Base-by-base conservation (phyloP, 2,888 invertebrate species). In the Hydroisotoma schaefferi region DNA sequence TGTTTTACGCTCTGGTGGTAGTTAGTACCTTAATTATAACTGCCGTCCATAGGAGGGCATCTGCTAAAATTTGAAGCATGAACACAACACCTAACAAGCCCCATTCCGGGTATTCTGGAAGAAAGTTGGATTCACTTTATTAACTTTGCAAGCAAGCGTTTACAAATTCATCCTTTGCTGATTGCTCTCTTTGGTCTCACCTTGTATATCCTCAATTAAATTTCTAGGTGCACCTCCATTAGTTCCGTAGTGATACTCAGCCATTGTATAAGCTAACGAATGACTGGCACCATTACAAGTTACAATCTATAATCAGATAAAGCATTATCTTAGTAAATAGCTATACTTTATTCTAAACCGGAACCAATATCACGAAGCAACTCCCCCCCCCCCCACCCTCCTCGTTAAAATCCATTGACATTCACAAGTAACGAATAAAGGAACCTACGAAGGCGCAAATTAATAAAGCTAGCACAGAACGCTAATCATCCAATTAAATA, bases 1-100 rank as follows among this genome's bases (percentile, higher is more conserved):
- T 6, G 8, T n/a, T 6, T 25, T 48, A 12, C 12, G 27, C 22
- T 55, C n/a, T n/a, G n/a, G n/a, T n/a, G n/a, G n/a, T n/a, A n/a
- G n/a, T n/a, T n/a, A n/a, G n/a, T n/a, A 61, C 64, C 61, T 64
- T 64, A 38, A 53, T 55, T 18, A 53, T 23, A 29, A 64, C 61
- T 40, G 52, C 51, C 20, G 61, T 40, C 64, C 64, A 64, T 27
- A 64, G 23, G 1, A 61, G 20, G 18, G 46, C 29, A 29, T 64
- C 61, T 1, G 61, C 25, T 33, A 61, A 6, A 38, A 64, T 46
- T 52, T 64, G 64, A 37, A 61, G 43, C 27, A 48, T 48, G 26
- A 52, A 58, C 26, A 61, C 38, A 20, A 49, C 25, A 23, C 29
- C 26, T 15, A 65, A 55, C 27, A 65, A 49, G 8, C 43, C 49